phyloP scores from a whole-genome alignment of 2,113 vertebrate species.

The Natator depressus region DNA sequence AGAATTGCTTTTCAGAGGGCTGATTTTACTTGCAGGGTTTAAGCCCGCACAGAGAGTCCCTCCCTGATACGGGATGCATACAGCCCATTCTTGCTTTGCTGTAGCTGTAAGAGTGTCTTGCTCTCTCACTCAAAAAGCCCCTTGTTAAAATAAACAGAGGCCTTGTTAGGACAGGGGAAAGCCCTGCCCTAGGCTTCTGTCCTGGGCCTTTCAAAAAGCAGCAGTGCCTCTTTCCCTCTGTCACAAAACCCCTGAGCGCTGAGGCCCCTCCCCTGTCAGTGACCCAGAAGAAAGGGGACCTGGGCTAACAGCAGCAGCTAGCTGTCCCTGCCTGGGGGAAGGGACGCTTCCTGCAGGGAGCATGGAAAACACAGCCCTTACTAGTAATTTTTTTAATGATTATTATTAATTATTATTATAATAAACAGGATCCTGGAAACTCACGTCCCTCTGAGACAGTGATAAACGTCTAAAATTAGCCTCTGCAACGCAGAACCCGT shows the following conservation, averaged over 20 bases:
- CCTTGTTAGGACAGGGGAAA: not conserved
- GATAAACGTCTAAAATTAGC: conserved; percentile 76
- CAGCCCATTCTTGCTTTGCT: not conserved
- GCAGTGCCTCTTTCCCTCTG: not conserved
- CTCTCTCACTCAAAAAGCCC: not conserved
- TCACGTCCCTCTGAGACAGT: conserved; percentile 67
- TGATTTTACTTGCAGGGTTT: not conserved
- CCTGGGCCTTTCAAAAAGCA: not conserved
- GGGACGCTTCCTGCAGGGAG: not conserved
- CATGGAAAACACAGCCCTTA: not conserved
- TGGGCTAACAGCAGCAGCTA: not conserved
- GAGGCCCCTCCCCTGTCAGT: not conserved
- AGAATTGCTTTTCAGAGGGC: not conserved
- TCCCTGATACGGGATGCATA: not conserved
- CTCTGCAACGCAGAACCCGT: not conserved
- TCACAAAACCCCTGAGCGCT: not conserved
- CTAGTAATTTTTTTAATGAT: too few relatives aligned
- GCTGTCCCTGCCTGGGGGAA: not conserved
- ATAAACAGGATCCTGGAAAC: conserved; percentile 81
- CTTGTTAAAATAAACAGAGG: conserved; percentile 31
- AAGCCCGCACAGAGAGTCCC: fast-evolving
- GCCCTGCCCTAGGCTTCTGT: not conserved
- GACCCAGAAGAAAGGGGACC: not conserved
- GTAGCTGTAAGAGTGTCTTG: not conserved
- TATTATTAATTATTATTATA: not conserved